Evolutionary conservation across 2,113 vertebrate genomes (phyloP).

Genomic region (Cariama cristata): DNA sequence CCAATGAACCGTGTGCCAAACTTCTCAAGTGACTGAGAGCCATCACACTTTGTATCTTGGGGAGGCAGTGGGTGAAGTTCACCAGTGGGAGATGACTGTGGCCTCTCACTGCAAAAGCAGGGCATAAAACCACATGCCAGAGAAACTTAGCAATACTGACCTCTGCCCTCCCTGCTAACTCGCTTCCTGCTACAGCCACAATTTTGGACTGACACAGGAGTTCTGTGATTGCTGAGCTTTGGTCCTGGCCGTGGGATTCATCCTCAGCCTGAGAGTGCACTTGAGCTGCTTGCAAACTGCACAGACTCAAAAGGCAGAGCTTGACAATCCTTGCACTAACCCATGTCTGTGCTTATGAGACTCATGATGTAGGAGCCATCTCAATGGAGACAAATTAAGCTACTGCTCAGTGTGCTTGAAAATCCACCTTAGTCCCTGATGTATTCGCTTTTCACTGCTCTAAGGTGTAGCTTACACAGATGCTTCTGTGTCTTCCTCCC

Average conservation of each 20-base stretch:
- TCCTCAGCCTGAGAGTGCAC: not conserved
- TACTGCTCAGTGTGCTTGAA: not conserved
- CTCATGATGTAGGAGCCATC: not conserved
- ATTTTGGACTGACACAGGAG: not conserved
- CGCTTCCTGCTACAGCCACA: not conserved
- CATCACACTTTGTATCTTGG: not conserved
- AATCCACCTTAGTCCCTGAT: not conserved
- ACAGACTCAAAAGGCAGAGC: not conserved
- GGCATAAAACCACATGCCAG: accelerated
- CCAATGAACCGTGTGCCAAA: accelerated
- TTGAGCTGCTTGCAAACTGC: not conserved
- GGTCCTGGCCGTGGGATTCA: not conserved
- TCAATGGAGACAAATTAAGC: not conserved
- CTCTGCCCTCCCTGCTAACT: not conserved
- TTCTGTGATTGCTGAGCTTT: not conserved
- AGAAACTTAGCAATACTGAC: not conserved
- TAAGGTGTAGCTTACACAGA: not conserved
- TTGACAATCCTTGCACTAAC: not conserved
- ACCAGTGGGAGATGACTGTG: not conserved
- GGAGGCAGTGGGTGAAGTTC: not conserved
- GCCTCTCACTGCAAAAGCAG: not conserved
- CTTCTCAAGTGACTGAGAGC: not conserved
- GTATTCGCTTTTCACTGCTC: not conserved
- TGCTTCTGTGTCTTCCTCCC: accelerated
- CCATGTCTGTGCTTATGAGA: not conserved